Evolutionary conservation across 1,140 invertebrate species (phyloP), one percentile per base, ranked within the genome.

Genomic region (Dolichoris vasculosae): DNA sequence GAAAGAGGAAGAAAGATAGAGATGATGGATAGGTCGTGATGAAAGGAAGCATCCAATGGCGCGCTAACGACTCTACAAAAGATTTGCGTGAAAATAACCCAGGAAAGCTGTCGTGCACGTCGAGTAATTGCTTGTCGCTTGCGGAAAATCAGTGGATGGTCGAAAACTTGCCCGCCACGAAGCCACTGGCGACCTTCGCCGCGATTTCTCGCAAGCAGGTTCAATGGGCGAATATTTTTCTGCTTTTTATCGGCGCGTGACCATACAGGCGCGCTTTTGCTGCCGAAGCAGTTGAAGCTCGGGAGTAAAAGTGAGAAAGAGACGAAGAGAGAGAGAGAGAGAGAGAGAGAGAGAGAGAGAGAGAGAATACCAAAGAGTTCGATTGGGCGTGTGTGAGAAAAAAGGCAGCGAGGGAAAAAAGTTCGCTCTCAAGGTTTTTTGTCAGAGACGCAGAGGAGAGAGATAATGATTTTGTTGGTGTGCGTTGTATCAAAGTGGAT

Each of bases 141-240:
- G 64, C 17, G 35, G 35, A 69, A 69, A 69, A 69, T 69, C 67
- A 30, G 32, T 26, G 46, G 11, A 59, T 59, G n/a, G 32, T 59
- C 82, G 67, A 75, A 83, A 83, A 75, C 67, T 83, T 46, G 46
- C 48, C 23, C 69, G 30, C 26, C 32, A 69, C 32, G 35, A 69
- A 32, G 67, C 32, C 67, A 69, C 35, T 17, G 3, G 38, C 75
- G 63, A 67, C 73, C 76, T 75, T 69, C 59, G 71, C 78, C 43
- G 55, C 32, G 63, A 82, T 82, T 69, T 82, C 79, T 82, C 64
- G 79, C 46, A 63, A 48, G 64, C 79, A 71, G 79, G 63, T 69
- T 81, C 79, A 81, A 67, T 48, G 79, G 79, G 79, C 79, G 79
- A 63, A 69, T 81, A 82, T 82, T 82, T 71, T 82, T 82, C 64